Base-by-base conservation (phyloP, 2,888 invertebrate species). In the Tanytarsus gracilentus region DNA sequence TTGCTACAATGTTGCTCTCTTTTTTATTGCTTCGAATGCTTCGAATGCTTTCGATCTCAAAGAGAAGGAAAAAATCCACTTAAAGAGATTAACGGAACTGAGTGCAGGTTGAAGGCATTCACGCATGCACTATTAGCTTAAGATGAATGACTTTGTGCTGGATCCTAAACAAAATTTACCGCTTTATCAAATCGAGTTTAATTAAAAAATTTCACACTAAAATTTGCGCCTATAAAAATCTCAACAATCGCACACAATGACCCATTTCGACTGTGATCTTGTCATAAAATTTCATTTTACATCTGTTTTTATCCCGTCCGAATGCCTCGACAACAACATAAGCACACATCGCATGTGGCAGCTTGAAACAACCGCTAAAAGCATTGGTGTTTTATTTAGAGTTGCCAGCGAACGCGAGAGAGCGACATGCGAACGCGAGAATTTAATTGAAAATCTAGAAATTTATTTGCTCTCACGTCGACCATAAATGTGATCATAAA, bases 401-500 rank as follows among this genome's bases (percentile, higher is more conserved):
- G 21, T 18, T 26, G 44, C 33, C 26, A 2, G 7, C 8, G 21
- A 5, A 55, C 16, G 16, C 18, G 40, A 27, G 44, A 26, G 14
- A 44, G 18, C 18, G 53, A 11, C 9, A 1, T 23, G 16, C 8
- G 40, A 25, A 36, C 33, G 33, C 23, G 40, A 30, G 23, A 56
- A 56, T 56, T 40, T 56, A 56, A 56, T 56, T 56, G 56, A 56
- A 56, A 56, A 56, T 56, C 56, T 56, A 26, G 27, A 39, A 56
- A 40, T 56, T 56, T 56, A 56, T 56, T 40, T 44, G 27, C 56
- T 56, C 56, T 56, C 56, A 26, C 9, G 56, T 40, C 26, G 44
- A 14, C 26, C 23, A 26, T 55, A 36, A 39, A 55, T 44, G 23
- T 16, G 25, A 55, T 40, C 40, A 56, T 56, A 56, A 56, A 56